Percentiles rank a stretch among this genome's conserved stretches.
phyloP scores from a whole-genome alignment of 2,113 vertebrate species.

The Prinia subflava region DNA sequence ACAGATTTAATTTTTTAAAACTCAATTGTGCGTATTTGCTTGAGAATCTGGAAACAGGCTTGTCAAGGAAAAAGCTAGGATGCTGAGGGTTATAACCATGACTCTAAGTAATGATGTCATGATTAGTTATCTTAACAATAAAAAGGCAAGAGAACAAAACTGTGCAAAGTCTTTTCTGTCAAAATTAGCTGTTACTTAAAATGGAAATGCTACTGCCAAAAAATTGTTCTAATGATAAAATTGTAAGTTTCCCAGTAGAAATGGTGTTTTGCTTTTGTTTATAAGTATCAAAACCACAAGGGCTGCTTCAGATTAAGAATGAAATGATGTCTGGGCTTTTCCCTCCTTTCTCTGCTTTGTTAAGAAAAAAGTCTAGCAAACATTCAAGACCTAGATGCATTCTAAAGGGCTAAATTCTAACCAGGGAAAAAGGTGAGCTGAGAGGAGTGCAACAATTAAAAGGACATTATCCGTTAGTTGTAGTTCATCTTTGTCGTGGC shows the following conservation, averaged over 20 bases:
- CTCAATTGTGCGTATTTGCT: background rate
- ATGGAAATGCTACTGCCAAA: background rate
- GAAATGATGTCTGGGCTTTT: background rate
- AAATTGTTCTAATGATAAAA: background rate
- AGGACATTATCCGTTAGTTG: background rate
- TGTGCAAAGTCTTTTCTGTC: background rate
- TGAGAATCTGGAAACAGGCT: background rate
- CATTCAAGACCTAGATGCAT: background rate
- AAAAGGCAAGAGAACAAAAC: background rate
- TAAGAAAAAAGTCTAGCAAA: background rate
- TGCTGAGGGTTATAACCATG: background rate
- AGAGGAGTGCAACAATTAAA: background rate
- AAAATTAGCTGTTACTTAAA: background rate
- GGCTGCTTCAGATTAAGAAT: background rate
- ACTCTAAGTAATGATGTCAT: background rate
- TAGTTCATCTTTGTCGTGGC: background rate
- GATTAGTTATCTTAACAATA: background rate
- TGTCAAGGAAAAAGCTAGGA: background rate
- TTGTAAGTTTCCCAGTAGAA: background rate
- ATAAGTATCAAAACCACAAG: background rate
- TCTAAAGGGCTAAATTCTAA: background rate
- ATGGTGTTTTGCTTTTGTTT: background rate
- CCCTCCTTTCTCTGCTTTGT: background rate
- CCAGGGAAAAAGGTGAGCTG: rapidly evolving
- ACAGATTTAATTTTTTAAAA: background rate